A percentile compares a stretch with the other conserved stretches of the same genome.
Conservation (phyloP, 1,140 invertebrate genomes). For the Drosophila ficusphila region DNA sequence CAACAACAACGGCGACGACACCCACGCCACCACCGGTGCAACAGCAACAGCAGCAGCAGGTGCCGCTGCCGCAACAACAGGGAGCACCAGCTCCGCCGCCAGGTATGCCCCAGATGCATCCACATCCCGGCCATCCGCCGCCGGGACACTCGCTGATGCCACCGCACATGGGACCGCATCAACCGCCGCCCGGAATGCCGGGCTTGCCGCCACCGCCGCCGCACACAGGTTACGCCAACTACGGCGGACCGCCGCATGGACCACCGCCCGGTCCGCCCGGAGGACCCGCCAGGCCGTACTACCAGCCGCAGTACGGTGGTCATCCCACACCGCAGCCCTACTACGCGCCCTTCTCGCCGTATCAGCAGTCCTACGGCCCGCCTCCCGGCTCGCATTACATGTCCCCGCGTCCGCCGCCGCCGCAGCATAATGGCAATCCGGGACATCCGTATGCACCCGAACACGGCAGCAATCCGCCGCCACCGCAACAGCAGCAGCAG, state of each 20-base stretch:
- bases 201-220: conserved; percentile 84
- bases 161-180: conserved; percentile 79
- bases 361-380: conserved; percentile 87
- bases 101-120: conserved; percentile 64
- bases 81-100: conserved; percentile 39
- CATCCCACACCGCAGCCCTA: conserved; percentile 87
- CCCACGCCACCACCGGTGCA: conserved; percentile 61
- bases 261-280: conserved; percentile 83
- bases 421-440: conserved; percentile 58
- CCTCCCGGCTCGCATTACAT: conserved; percentile 85
- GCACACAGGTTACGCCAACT: conserved; percentile 84
- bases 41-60: conserved; percentile 53
- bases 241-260: conserved; percentile 68
- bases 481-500: conserved; percentile 36
- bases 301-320: conserved; percentile 87
- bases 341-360: conserved; percentile 85
- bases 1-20: conserved; percentile 31
- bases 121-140: conserved; percentile 72
- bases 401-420: conserved; percentile 66
- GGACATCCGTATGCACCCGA: conserved; percentile 49
- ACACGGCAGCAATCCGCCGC: conserved; percentile 40
- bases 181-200: conserved; percentile 84
- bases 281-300: conserved; percentile 87
- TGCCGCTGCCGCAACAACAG: conserved; percentile 16
- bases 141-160: conserved; percentile 81